These are phyloP conservation scores for Sciaenops ocellatus DNA, from an alignment of 2,797 vertebrate genomes.

Conservation along the genomic window DNA sequence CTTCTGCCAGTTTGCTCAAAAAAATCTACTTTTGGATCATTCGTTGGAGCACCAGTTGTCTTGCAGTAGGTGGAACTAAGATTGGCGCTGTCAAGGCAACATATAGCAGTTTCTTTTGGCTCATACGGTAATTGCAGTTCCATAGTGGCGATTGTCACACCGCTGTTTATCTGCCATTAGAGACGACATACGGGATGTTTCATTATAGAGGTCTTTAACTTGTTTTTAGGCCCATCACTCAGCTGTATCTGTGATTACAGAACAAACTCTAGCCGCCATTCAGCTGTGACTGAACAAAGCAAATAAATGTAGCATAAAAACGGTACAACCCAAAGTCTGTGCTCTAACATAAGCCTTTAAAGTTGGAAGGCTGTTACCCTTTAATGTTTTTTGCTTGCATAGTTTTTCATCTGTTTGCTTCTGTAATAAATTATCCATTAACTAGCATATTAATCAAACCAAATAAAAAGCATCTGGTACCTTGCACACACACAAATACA, in stretches of 20 bases:
- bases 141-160: neutral
- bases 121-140: neutral
- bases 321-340: neutral
- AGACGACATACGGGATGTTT: neutral
- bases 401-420: slow-evolving; percentile 33
- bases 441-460: slow-evolving; percentile 46
- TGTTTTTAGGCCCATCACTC: slow-evolving; percentile 8
- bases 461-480: slow-evolving; percentile 46
- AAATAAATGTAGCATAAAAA: slow-evolving; percentile 12
- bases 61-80: slow-evolving; percentile 21
- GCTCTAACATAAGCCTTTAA: slow-evolving; percentile 26
- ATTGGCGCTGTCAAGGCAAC: slow-evolving; percentile 28
- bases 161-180: neutral
- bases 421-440: slow-evolving; percentile 59
- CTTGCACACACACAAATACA: slow-evolving; percentile 12
- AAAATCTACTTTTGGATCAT: slow-evolving; percentile 34
- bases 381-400: slow-evolving; percentile 22
- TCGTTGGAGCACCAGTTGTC: slow-evolving; percentile 13
- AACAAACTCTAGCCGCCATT: neutral
- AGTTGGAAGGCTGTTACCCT: slow-evolving; percentile 14
- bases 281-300: slow-evolving; percentile 8
- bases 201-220: neutral
- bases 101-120: slow-evolving; percentile 4
- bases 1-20: slow-evolving; percentile 42
- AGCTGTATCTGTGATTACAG: slow-evolving; percentile 1